These are phyloP conservation scores for Cirrhinus molitorella DNA, from an alignment of 2,797 vertebrate genomes.

Conservation along the genomic window DNA sequence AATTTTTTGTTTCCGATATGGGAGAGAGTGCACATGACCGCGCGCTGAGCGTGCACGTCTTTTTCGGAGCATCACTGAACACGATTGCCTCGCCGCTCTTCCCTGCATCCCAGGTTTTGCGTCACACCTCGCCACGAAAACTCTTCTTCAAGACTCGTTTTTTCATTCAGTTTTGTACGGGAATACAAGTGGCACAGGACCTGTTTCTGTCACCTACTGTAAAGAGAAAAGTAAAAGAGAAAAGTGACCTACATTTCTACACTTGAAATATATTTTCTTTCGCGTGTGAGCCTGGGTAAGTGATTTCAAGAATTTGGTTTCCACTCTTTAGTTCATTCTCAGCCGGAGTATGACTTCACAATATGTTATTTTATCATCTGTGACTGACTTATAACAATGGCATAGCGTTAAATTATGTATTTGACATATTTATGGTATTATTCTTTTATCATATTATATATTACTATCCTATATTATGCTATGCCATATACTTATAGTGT, in stretches of 20 bases:
- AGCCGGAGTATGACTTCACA: not conserved
- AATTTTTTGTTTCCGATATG: not conserved
- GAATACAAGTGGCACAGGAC: not conserved
- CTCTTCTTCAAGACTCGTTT: not conserved
- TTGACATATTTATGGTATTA: not conserved
- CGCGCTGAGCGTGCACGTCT: not conserved
- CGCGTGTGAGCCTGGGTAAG: conserved; percentile 10
- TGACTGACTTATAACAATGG: not conserved
- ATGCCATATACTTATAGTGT: not conserved
- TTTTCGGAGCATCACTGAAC: not conserved
- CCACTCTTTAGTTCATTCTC: not conserved
- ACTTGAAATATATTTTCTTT: not conserved
- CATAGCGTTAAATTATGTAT: not conserved
- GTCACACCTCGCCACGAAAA: conserved; percentile 2
- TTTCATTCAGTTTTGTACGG: conserved; percentile 10
- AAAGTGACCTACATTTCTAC: not conserved
- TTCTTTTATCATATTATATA: not conserved
- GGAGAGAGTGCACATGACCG: not conserved
- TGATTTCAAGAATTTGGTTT: not conserved
- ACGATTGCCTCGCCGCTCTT: not conserved
- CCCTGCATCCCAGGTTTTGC: not conserved
- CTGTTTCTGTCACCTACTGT: not conserved
- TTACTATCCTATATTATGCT: not conserved
- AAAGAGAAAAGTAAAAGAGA: not conserved
- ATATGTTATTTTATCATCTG: not conserved